Conservation (phyloP, 2,113 vertebrate genomes). For the Sylvietta virens region DNA sequence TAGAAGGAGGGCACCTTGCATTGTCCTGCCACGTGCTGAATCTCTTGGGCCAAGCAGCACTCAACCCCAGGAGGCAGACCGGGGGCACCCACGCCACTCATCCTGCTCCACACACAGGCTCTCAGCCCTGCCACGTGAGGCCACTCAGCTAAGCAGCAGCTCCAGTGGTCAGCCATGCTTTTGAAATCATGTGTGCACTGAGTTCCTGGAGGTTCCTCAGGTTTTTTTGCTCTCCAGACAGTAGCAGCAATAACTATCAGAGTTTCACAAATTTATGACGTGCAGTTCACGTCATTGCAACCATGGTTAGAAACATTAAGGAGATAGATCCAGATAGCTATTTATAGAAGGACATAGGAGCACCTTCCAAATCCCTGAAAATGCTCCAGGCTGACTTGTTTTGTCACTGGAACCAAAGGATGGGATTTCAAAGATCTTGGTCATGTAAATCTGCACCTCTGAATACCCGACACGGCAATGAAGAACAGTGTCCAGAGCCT, state of each 20-base stretch:
- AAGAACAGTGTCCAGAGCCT: background rate
- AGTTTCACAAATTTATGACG: background rate
- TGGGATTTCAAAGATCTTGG: background rate
- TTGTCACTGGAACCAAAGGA: background rate
- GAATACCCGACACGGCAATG: rapidly evolving
- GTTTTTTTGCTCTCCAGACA: background rate
- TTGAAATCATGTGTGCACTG: background rate
- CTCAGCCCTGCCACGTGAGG: background rate
- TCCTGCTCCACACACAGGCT: background rate
- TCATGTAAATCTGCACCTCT: background rate
- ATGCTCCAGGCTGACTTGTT: background rate
- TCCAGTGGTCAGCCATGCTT: background rate
- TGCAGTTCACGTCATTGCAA: background rate
- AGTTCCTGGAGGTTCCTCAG: background rate
- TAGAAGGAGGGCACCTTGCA: background rate
- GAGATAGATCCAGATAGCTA: background rate
- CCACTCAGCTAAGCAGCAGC: background rate
- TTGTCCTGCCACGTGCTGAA: background rate
- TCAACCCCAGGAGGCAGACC: background rate
- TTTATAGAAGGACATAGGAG: background rate
- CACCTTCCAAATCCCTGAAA: background rate
- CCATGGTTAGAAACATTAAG: background rate
- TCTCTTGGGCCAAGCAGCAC: constrained; percentile 9
- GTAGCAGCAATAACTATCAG: background rate
- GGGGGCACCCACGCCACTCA: background rate